Evolutionary conservation across 2,797 vertebrate species (phyloP).

Genomic region (Gadopsis marmoratus): DNA sequence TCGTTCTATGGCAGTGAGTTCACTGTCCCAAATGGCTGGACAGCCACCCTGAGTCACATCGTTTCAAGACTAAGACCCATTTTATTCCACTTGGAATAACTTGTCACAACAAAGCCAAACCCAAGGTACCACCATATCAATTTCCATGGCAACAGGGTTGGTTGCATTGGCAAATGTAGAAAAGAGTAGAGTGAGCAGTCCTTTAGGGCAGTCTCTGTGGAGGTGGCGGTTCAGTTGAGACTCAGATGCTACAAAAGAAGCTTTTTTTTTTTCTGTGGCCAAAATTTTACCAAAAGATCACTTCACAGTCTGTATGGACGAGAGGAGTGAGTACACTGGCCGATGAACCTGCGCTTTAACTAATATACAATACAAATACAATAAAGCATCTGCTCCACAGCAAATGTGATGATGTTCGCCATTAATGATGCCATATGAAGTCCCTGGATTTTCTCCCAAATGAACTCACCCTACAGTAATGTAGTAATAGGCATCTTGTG

Average conservation of each 20-base stretch:
- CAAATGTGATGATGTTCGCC: neutral
- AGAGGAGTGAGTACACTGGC: neutral
- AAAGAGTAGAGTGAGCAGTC: conserved; percentile 18
- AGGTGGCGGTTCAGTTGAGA: conserved; percentile 13
- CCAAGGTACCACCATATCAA: conserved; percentile 60
- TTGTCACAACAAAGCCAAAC: conserved; percentile 68
- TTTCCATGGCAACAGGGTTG: conserved; percentile 63
- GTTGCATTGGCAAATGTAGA: conserved; percentile 36
- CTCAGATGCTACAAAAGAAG: conserved; percentile 3
- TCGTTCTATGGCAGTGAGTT: conserved; percentile 40
- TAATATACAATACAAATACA: neutral
- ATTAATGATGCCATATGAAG: neutral
- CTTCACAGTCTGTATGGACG: neutral
- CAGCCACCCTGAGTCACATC: conserved; percentile 53
- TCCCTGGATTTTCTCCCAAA: neutral
- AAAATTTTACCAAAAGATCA: neutral
- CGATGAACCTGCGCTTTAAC: neutral
- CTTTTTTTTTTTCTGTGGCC: neutral
- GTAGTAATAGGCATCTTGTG: neutral
- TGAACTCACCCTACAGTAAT: neutral
- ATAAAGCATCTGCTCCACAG: neutral
- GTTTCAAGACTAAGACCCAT: conserved; percentile 59
- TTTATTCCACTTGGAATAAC: conserved; percentile 70
- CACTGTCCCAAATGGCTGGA: conserved; percentile 48
- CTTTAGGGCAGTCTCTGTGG: conserved; percentile 16